phyloP scores from a whole-genome alignment of 2,113 vertebrate genomes.

The Aegotheles bennettii region DNA sequence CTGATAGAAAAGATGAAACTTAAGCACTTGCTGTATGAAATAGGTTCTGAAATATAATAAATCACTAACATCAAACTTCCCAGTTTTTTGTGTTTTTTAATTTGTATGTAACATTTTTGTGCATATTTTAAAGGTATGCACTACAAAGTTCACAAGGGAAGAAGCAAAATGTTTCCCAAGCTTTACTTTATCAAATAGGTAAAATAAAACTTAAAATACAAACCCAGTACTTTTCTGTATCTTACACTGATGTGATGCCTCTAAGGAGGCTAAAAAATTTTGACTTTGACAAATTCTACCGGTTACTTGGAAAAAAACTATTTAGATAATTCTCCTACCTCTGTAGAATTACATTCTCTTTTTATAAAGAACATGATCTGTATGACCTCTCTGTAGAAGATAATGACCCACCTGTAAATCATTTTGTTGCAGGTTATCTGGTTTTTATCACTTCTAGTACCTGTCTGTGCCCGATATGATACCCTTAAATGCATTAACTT shows the following conservation, averaged over 20 bases:
- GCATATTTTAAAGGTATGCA: background rate
- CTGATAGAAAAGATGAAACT: background rate
- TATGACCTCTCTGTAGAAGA: conserved; percentile 52
- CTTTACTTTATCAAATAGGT: background rate
- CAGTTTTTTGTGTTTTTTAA: background rate
- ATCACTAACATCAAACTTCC: background rate
- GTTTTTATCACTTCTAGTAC: conserved; percentile 76
- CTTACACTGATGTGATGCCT: background rate
- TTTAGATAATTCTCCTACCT: conserved; percentile 30
- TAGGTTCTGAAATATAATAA: conserved; percentile 17
- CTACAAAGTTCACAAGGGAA: background rate
- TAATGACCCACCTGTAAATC: conserved; percentile 74
- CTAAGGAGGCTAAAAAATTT: background rate
- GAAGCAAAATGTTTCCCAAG: background rate
- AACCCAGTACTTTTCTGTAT: background rate
- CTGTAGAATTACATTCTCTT: conserved; percentile 23
- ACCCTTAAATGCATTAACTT: conserved; percentile 69
- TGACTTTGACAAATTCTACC: background rate
- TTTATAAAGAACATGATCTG: conserved; percentile 53
- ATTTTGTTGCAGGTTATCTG: conserved; percentile 71
- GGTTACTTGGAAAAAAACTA: conserved; percentile 1
- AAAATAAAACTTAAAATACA: conserved; percentile 23
- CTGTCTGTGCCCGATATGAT: conserved; percentile 77
- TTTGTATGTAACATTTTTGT: background rate
- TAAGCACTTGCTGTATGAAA: background rate